Conservation (phyloP, 2,888 invertebrate species). For the Lasioglossum malachurum region DNA sequence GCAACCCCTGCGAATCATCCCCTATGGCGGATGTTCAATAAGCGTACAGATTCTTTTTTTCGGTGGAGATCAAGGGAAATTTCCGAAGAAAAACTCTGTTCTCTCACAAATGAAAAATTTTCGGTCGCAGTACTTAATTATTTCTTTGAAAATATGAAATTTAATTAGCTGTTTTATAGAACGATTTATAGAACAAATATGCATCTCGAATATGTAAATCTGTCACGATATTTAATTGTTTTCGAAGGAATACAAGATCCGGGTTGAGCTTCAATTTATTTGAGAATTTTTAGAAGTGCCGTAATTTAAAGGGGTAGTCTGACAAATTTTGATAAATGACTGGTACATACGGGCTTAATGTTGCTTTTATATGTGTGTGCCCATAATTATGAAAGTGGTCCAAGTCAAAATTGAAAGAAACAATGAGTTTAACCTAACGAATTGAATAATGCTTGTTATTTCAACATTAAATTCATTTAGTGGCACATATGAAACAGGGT, state of each 20-base stretch:
- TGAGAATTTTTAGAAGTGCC: too few species aligned
- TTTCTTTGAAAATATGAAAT: not conserved
- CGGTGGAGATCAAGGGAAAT: not conserved
- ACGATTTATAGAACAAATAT: not conserved
- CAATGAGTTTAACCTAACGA: too few species aligned
- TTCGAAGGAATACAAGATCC: not conserved
- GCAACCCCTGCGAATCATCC: constrained; percentile 14
- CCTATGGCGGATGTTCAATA: not conserved
- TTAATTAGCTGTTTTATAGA: too few species aligned
- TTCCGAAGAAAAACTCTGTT: not conserved
- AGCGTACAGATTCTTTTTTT: not conserved
- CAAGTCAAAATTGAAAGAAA: too few species aligned
- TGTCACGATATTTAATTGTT: not conserved
- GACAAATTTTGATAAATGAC: too few species aligned
- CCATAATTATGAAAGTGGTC: too few species aligned
- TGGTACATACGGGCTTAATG: too few species aligned
- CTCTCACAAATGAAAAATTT: not conserved
- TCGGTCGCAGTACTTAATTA: not conserved
- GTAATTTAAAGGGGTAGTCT: too few species aligned
- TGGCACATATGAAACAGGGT: too few species aligned
- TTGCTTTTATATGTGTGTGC: too few species aligned
- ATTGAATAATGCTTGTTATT: too few species aligned
- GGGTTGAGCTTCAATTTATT: not conserved
- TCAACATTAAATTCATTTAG: too few species aligned
- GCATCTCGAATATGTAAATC: not conserved